Evolutionary conservation across 1,140 invertebrate species (phyloP), one percentile per base, ranked within the genome.

Genomic region (Drosophila melanogaster): DNA sequence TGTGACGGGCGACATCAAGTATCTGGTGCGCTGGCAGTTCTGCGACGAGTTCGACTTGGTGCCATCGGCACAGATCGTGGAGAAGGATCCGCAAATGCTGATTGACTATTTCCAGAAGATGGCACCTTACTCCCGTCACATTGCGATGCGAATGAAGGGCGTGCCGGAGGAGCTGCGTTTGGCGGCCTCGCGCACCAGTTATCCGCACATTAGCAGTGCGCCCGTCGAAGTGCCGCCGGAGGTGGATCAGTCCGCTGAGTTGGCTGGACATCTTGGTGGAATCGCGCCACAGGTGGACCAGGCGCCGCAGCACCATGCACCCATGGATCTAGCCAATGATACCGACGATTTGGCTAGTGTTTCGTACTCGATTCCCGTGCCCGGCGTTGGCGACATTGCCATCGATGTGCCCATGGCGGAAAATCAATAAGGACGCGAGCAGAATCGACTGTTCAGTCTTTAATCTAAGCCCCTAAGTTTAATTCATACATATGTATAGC

Each of bases 41-140:
- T 91, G 90, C 35, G 80, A 91, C 4, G 90, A 92, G 55, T 90
- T 92, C 40, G 91, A 92, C 62, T 58, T 92, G 55, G 80, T 92
- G 15, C 35, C 77, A 30, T 30, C 10, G 81, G 77, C 19, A 51
- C 67, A 83, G 46, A 61, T 92, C 0, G 59, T 81, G 0, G 77
- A 91, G 54, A 90, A 90, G 44, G 65, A 91, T 55, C 91, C 92
- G 0, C 65, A 91, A 40, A 72, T 87, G 67, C 55, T 93, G 17
- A 83, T 92, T 11, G 80, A 83, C 6, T 92, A 91, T 47, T 92
- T 84, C 56, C 86, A 92, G 37, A 79, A 85, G 47, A 70, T 91
- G 19, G 91, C 91, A 2, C 91, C 90, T 4, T 92, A 85, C 41
- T 75, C 47, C 8, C n/a, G 71, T 1, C 50, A 71, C 37, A 91